A percentile compares a stretch with the other conserved stretches of the same genome.
phyloP scores from a whole-genome alignment of 2,113 vertebrate species.

The Parus major region DNA sequence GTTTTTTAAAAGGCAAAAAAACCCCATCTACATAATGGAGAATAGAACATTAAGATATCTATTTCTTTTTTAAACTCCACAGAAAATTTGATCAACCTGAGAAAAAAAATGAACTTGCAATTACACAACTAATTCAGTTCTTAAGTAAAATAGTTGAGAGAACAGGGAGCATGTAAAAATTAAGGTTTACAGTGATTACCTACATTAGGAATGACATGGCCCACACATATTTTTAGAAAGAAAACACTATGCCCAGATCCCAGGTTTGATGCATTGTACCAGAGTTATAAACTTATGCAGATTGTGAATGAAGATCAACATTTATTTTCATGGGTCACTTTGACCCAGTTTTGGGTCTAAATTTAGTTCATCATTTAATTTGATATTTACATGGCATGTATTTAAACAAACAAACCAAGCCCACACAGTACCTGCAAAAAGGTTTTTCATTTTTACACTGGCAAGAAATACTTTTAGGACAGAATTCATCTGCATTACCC shows the following conservation, averaged over 20 bases:
- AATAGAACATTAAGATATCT: neutral
- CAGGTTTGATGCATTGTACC: neutral
- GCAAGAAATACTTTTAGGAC: slow-evolving; percentile 35
- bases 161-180: neutral
- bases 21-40: fast-evolving
- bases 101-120: neutral
- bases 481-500: slow-evolving; percentile 24
- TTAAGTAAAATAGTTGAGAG: neutral
- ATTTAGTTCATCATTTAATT: neutral
- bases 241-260: neutral
- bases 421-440: slow-evolving; percentile 68
- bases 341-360: neutral
- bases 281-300: neutral
- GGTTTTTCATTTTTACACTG: slow-evolving; percentile 45
- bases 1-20: neutral
- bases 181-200: neutral
- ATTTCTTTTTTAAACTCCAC: neutral
- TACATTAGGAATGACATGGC: neutral
- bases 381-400: neutral
- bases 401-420: neutral
- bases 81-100: neutral
- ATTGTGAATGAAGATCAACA: neutral
- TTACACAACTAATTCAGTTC: neutral
- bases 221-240: neutral
- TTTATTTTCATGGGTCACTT: neutral